Percentiles rank a stretch among this genome's conserved stretches.
Evolutionary conservation across 2,113 vertebrate species (phyloP).

Genomic region (Ictidomys tridecemlineatus): DNA sequence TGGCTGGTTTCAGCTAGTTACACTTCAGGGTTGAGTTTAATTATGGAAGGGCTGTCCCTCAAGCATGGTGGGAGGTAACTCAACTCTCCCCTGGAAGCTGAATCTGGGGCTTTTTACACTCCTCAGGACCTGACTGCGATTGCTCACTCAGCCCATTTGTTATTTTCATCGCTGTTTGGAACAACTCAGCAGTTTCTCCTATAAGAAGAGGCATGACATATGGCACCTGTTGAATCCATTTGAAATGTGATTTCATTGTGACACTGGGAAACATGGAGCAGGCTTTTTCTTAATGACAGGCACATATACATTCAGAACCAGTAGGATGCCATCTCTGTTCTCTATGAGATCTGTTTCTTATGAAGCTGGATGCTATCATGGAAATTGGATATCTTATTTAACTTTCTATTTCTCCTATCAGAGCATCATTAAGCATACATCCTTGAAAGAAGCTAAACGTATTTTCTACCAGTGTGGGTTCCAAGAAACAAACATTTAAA

Average conservation of each 20-base stretch:
- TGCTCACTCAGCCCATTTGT: neutral
- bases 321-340: neutral
- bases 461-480: neutral
- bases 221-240: neutral
- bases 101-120: neutral
- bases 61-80: neutral
- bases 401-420: neutral
- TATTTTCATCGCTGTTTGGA: neutral
- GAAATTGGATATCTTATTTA: neutral
- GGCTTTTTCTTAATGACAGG: neutral
- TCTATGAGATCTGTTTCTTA: neutral
- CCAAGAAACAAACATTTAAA: constrained; percentile 54
- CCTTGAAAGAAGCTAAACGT: neutral
- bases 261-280: neutral
- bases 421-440: neutral
- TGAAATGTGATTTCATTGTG: neutral
- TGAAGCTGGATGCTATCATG: neutral
- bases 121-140: neutral
- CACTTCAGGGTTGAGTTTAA: neutral
- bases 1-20: neutral
- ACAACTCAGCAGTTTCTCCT: neutral
- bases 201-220: neutral
- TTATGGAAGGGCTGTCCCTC: neutral
- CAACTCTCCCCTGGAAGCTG: neutral
- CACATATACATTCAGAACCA: neutral